A percentile compares a stretch with the other conserved stretches of the same genome.
phyloP scores from a whole-genome alignment of 2,113 vertebrate species.

The Nanorana parkeri region DNA sequence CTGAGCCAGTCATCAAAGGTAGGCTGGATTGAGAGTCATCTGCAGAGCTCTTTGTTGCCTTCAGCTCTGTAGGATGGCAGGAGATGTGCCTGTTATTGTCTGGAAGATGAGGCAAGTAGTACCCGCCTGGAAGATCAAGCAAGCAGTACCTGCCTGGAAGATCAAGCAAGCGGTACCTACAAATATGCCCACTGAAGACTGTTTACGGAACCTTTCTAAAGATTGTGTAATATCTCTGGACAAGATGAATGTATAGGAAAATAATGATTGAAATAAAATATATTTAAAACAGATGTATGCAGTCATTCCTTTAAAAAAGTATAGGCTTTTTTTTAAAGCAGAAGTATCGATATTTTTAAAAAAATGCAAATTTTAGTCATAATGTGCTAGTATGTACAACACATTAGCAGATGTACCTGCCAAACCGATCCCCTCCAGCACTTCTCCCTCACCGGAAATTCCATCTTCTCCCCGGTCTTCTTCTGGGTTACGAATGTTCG shows the following conservation, averaged over 20 bases:
- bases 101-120: neutral
- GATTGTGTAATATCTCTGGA: constrained; percentile 19
- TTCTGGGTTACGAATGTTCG: too few relatives aligned
- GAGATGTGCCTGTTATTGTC: neutral
- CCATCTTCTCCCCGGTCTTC: too few relatives aligned
- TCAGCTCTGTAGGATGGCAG: too few relatives aligned
- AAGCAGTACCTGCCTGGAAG: too few relatives aligned
- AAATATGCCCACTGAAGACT: neutral
- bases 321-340: too few relatives aligned
- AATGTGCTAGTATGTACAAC: too few relatives aligned
- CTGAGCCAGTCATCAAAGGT: neutral
- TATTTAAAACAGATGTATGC: constrained; percentile 21
- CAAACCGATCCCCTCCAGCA: too few relatives aligned
- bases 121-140: neutral
- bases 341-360: too few relatives aligned
- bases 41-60: neutral
- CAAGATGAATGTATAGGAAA: constrained; percentile 41
- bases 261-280: constrained; percentile 47
- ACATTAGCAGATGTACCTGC: too few relatives aligned
- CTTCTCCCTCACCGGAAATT: too few relatives aligned
- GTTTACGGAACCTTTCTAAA: constrained; percentile 38
- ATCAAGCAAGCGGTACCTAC: neutral
- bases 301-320: too few relatives aligned
- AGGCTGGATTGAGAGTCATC: neutral
- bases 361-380: too few relatives aligned